Evolutionary conservation across 1,140 invertebrate species (phyloP), one percentile per base, ranked within the genome.

Genomic region (Drosophila rufa): DNA sequence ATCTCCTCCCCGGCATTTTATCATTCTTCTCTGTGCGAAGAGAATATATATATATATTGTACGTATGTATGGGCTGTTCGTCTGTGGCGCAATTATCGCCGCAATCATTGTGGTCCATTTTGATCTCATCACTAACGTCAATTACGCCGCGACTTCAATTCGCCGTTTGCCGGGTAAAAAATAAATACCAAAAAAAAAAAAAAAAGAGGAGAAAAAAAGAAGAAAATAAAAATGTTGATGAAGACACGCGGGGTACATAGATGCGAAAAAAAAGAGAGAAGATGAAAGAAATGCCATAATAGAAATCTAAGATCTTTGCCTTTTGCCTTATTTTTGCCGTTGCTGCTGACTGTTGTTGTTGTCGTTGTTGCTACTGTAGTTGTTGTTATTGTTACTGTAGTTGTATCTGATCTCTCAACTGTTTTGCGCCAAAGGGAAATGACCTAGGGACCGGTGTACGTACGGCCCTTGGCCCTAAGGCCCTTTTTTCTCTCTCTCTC

Each of bases 21-120:
- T 79, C 77, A 79, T 79, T 66, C 58, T 38, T 19, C 46, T 12
- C 46, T 12, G 60, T 81, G 78, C 79, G 79, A 45, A 45, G 43
- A 22, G 57, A 58, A 58, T 27, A 58, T 27, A 19, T 30, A n/a
- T 30, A 51, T n/a, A 33, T 14, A 38, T 57, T 12, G 9, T 62
- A 17, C 48, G 22, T 56, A 22, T 48, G 53, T 80, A 55, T 70
- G 77, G 82, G 65, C 15, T 58, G 61, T 75, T 58, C 59, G 70
- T 76, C 62, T 87, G 65, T 89, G 68, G 56, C 84, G 84, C 83
- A 87, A 87, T 87, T 87, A 87, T 87, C 83, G 84, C 71, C 76
- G 80, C 82, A 80, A 87, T 87, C 80, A 87, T 77, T 78, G 80
- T 87, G 83, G 83, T 87, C 83, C 84, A 87, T 87, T 87, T 87